A percentile compares a stretch with the other conserved stretches of the same genome.
These are phyloP conservation scores for Noctua janthina DNA, from an alignment of 2,888 invertebrate genomes.

Conservation along the genomic window DNA sequence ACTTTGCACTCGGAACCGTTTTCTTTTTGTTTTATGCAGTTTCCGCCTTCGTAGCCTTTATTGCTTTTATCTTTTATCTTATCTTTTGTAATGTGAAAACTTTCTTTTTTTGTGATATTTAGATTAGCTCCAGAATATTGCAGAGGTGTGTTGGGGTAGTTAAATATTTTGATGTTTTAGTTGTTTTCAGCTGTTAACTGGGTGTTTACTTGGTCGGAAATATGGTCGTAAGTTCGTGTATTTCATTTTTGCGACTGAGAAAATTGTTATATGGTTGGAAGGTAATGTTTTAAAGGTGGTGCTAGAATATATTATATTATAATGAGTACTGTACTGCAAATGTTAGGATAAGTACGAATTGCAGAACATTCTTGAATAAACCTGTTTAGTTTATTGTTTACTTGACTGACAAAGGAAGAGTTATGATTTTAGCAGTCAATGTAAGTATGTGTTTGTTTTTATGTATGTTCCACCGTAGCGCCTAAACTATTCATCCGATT, in stretches of 20 bases:
- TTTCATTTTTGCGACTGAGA: slow-evolving; percentile 15
- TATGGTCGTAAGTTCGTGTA: slow-evolving; percentile 7
- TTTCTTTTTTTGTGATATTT: slow-evolving; percentile 64
- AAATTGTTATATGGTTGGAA: neutral
- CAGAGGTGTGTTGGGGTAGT: slow-evolving; percentile 22
- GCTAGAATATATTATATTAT: neutral
- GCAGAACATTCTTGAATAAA: slow-evolving; percentile 8
- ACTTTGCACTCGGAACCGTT: slow-evolving; percentile 76
- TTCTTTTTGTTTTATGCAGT: slow-evolving; percentile 75
- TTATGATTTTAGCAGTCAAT: no score
- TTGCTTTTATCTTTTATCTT: slow-evolving; percentile 70
- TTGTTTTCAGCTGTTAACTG: slow-evolving; percentile 3
- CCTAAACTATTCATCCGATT: no score
- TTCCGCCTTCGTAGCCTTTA: slow-evolving; percentile 69
- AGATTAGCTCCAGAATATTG: slow-evolving; percentile 53
- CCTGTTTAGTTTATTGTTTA: neutral
- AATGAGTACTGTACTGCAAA: neutral
- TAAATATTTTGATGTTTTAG: slow-evolving; percentile 32
- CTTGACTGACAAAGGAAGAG: neutral
- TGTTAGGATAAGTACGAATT: neutral
- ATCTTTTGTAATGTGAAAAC: slow-evolving; percentile 70
- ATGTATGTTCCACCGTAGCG: no score
- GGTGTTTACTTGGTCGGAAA: slow-evolving; percentile 21
- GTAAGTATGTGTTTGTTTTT: no score
- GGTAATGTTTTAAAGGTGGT: neutral